Percentiles rank a stretch among this genome's conserved stretches.
These are phyloP conservation scores for Drosophila meridiana DNA, from an alignment of 2,888 invertebrate genomes.

Conservation along the genomic window DNA sequence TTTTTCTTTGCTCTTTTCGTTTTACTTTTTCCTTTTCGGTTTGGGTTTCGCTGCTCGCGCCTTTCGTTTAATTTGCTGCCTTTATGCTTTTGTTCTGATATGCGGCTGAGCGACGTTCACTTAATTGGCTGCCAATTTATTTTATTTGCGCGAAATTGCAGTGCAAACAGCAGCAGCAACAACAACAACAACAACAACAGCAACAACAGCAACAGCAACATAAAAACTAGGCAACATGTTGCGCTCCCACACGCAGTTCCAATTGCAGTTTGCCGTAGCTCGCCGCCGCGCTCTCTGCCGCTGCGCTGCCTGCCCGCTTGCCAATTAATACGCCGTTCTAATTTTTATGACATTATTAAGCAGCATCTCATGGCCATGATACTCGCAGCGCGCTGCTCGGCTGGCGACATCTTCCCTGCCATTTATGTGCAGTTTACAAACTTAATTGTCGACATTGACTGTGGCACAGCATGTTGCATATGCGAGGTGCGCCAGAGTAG, in stretches of 20 bases:
- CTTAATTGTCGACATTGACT: constrained; percentile 68
- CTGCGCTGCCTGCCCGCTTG: constrained; percentile 40
- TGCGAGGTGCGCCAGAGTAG: constrained; percentile 42
- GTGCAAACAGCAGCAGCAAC: constrained; percentile 41
- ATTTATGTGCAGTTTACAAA: constrained; percentile 77
- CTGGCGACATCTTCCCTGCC: constrained; percentile 73
- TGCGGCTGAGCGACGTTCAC: constrained; percentile 69
- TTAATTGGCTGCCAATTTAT: constrained; percentile 80
- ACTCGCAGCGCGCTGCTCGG: constrained; percentile 32
- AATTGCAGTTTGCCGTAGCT: constrained; percentile 44
- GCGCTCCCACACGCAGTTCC: constrained; percentile 75
- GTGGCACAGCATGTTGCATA: constrained; percentile 64
- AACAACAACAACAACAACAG: constrained; percentile 19
- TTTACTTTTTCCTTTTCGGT: constrained; percentile 5
- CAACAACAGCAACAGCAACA: constrained; percentile 29
- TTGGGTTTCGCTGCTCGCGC: constrained; percentile 27
- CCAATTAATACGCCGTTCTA: constrained; percentile 81
- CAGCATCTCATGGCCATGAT: constrained; percentile 69
- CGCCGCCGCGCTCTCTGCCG: constrained; percentile 1
- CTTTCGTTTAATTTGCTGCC: constrained; percentile 73
- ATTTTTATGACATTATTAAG: constrained; percentile 81
- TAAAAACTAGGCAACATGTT: constrained; percentile 72
- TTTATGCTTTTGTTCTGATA: constrained; percentile 77
- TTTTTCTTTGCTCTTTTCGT: not conserved
- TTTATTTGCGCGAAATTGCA: constrained; percentile 80